Percentiles rank a stretch among this genome's conserved stretches.
Evolutionary conservation across 1,140 invertebrate species (phyloP).

Genomic region (Carposina sasakii): DNA sequence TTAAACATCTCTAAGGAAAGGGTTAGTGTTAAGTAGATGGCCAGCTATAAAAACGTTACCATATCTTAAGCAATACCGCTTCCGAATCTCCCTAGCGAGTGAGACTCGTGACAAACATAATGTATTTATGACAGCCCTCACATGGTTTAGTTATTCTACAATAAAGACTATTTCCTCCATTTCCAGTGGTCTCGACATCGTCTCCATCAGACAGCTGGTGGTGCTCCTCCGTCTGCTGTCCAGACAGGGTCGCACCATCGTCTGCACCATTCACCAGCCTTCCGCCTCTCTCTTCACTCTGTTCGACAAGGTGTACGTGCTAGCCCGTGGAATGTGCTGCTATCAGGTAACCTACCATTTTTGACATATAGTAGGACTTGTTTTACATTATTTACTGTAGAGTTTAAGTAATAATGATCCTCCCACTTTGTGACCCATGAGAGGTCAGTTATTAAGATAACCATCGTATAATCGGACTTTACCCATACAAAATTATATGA

Average conservation of each 20-base stretch:
- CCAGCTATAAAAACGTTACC: too few species aligned
- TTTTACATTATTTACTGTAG: neutral
- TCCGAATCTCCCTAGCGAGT: too few species aligned
- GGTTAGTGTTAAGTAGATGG: too few species aligned
- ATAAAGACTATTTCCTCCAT: constrained; percentile 9
- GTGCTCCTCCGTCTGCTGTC: constrained; percentile 74
- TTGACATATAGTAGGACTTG: neutral
- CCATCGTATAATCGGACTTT: too few species aligned
- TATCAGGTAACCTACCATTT: constrained; percentile 86
- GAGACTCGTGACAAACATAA: too few species aligned
- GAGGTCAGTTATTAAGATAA: too few species aligned
- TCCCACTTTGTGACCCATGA: too few species aligned
- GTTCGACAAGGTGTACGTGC: constrained; percentile 86
- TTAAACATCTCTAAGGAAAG: too few species aligned
- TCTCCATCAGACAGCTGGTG: constrained; percentile 80
- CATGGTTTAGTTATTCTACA: neutral
- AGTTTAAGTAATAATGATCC: too few species aligned
- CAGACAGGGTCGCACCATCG: constrained; percentile 80
- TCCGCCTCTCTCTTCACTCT: constrained; percentile 84
- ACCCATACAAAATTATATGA: too few species aligned
- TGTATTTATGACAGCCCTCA: too few species aligned
- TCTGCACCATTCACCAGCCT: constrained; percentile 90
- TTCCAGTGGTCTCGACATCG: constrained; percentile 83
- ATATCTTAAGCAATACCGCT: too few species aligned
- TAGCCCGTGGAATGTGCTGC: constrained; percentile 88